Base-by-base conservation (phyloP, 1,140 invertebrate species). In the Ruditapes philippinarum region DNA sequence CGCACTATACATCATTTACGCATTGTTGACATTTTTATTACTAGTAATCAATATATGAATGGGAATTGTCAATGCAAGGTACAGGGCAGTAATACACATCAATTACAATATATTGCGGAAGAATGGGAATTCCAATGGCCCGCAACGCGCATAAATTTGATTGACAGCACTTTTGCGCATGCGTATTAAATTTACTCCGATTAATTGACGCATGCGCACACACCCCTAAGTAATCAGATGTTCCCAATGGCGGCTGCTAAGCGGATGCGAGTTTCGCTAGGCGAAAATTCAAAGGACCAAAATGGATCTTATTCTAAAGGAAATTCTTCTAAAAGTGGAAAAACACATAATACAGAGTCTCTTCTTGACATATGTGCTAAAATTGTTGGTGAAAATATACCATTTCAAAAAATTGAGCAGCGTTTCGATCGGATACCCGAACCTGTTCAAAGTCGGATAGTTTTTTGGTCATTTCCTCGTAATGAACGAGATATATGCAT, bases 401-500 rank as follows among this genome's bases (percentile, higher is more conserved):
- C 98, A 73, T 98, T 98, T 96, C 98, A 98, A 96, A 96, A 97
- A 91, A 98, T 98, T 95, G 98, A 98, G 96, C 98, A 98, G 96
- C 97, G 97, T 90, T 98, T 98, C 95, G 97, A 98, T 93, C 97
- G 98, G 91, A 98, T 98, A 95, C 98, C 98, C 57, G 98, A 98
- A 96, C 98, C 98, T 88, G 98, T 98, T 93, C 98, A 98, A 95
- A 97, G 97, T 87, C 97, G 98, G 94, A 98, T 98, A 94, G 98
- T 98, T 94, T 98, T 97, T 96, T 98, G 98, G 98, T 98, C 98
- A 81, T 98, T 98, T 96, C 98, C 98, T 88, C 96, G 98, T 91
- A 97, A 98, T 95, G 98, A 98, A 96, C 96, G 97, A 93, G 98
- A 98, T 96, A 98, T 98, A 95, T 98, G 97, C 95, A 98, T 98